phyloP scores from a whole-genome alignment of 2,113 vertebrate species.

The Oryzias curvinotus region DNA sequence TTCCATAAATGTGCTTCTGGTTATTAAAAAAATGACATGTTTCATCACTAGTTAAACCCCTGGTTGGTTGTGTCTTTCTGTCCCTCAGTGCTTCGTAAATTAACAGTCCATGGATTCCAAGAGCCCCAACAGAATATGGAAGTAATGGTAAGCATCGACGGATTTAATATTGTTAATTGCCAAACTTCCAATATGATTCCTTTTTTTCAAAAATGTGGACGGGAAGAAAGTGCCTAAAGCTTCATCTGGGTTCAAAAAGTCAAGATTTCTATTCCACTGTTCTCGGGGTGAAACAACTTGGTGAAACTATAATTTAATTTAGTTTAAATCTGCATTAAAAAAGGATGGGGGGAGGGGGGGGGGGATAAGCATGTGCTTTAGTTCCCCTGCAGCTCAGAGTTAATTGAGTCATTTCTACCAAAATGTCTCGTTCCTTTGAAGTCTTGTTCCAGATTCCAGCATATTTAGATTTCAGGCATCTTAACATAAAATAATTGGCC shows the following conservation, averaged over 20 bases:
- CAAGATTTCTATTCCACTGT: slow-evolving; percentile 19
- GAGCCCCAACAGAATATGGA: slow-evolving; percentile 91
- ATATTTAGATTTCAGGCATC: slow-evolving; percentile 1
- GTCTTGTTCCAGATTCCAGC: slow-evolving; percentile 7
- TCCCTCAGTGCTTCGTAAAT: slow-evolving; percentile 87
- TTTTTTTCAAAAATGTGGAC: slow-evolving; percentile 37
- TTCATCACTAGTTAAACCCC: neutral
- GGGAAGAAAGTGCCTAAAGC: slow-evolving; percentile 54
- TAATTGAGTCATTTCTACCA: slow-evolving; percentile 44
- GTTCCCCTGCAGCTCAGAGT: slow-evolving; percentile 33
- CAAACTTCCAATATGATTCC: neutral
- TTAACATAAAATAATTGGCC: neutral
- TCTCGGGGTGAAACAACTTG: slow-evolving; percentile 27
- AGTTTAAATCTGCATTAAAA: slow-evolving; percentile 27
- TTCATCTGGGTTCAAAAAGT: slow-evolving; percentile 52
- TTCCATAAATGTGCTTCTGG: too few species aligned
- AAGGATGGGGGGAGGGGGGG: too few species aligned
- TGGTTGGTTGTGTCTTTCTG: neutral
- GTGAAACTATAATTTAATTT: slow-evolving; percentile 48
- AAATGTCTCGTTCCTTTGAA: slow-evolving; percentile 29
- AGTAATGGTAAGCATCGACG: slow-evolving; percentile 87
- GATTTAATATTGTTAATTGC: slow-evolving; percentile 5
- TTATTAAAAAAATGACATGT: too few species aligned
- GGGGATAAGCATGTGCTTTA: slow-evolving; percentile 1
- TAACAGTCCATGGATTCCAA: slow-evolving; percentile 95